A percentile compares a stretch with the other conserved stretches of the same genome.
Evolutionary conservation across 2,113 vertebrate species (phyloP).

Genomic region (Cyanoderma ruficeps): DNA sequence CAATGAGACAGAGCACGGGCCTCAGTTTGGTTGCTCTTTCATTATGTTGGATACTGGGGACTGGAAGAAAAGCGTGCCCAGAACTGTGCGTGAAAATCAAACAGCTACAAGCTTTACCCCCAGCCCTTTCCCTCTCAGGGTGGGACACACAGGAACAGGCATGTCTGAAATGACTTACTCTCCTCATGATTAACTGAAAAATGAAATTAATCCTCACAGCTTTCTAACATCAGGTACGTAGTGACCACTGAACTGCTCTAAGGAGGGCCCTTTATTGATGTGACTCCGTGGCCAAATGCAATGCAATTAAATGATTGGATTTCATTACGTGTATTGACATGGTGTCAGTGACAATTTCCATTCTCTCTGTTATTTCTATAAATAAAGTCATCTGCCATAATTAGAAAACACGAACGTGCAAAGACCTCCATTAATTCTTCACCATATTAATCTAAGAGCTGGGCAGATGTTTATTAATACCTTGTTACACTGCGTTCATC

Average conservation of each 20-base stretch:
- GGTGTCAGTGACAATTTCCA: slow-evolving; percentile 58
- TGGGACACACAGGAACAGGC: neutral
- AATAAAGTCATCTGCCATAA: slow-evolving; percentile 63
- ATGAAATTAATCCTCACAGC: slow-evolving; percentile 1
- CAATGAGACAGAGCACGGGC: neutral
- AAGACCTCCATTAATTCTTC: slow-evolving; percentile 61
- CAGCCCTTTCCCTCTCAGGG: fast-evolving
- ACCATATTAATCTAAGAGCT: slow-evolving; percentile 40
- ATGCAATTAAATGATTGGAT: slow-evolving; percentile 60
- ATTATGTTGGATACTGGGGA: neutral
- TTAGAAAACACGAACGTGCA: slow-evolving; percentile 61
- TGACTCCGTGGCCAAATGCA: slow-evolving; percentile 33
- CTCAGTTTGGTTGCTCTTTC: neutral
- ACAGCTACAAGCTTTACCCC: neutral
- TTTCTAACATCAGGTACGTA: neutral
- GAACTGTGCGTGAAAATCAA: neutral
- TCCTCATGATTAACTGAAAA: neutral
- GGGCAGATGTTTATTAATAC: slow-evolving; percentile 60
- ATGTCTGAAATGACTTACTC: neutral
- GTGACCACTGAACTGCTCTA: slow-evolving; percentile 4
- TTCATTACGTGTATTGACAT: slow-evolving; percentile 42
- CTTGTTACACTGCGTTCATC: slow-evolving; percentile 14
- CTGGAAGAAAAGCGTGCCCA: neutral
- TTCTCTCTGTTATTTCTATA: slow-evolving; percentile 52
- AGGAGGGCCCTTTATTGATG: neutral